Base-by-base conservation (phyloP, 2,113 vertebrate genomes). In the Tetrao urogallus region DNA sequence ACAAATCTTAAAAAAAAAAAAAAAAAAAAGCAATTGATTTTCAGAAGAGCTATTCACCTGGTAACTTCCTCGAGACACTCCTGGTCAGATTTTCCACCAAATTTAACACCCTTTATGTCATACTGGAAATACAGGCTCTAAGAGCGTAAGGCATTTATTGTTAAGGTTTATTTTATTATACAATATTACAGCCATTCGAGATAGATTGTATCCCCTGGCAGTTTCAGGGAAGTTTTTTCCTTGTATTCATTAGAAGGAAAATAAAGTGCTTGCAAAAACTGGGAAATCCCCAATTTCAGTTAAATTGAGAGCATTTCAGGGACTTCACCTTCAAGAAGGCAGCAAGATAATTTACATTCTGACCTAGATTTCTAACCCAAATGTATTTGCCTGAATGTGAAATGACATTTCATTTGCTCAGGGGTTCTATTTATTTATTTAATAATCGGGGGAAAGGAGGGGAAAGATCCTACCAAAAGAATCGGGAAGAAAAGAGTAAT, bases 311-410 rank as follows among this genome's bases (percentile, higher is more conserved):
- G 78, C 80, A 72, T 96, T 95, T 93, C 96, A 97, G 95, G 92
- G 93, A 96, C 93, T 95, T 95, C 92, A 95, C 93, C 95, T 94
- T 90, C 90, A 82, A 87, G 90, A 94, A 96, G 60, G 90, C 74
- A 93, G 92, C 25, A 54, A 93, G 93, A 92, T 95, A 96, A 96
- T 97, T 95, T 96, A 94, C 88, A 96, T 96, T 92, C 82, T 96
- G 95, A 97, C 96, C 96, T 95, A 97, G 94, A 97, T 96, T 97
- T 92, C 93, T 97, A 95, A 94, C 95, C 93, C 80, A 95, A 97
- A 96, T 96, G 92, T 97, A 95, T 95, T 95, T 95, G 67, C 92
- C 75, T 90, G 95, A 90, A 87, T 95, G 93, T 93, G 86, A 97
- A 96, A 95, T 95, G 93, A 95, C 92, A 96, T 95, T 96, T 92